Conservation (phyloP, 2,113 vertebrate species). For the Cranoglanis bouderius region DNA sequence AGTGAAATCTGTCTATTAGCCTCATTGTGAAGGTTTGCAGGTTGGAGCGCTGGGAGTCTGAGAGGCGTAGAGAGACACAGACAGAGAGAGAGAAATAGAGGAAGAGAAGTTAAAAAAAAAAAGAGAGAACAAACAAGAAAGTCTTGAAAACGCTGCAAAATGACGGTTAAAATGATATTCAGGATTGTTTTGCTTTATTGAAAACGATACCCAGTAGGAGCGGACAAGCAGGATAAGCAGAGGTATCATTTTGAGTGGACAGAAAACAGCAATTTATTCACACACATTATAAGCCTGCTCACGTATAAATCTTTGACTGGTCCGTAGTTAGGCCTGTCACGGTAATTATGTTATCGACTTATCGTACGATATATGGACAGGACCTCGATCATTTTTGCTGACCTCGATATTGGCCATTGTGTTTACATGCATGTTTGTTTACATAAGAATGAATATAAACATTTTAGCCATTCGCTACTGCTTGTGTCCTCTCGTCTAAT, state of each 20-base stretch:
- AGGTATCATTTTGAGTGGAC: neutral
- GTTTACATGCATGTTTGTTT: no score
- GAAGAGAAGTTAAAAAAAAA: neutral
- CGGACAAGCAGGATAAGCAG: neutral
- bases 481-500: no score
- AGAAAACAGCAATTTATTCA: neutral
- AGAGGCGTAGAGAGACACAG: conserved; percentile 52
- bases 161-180: neutral
- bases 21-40: conserved; percentile 91
- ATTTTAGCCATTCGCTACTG: no score
- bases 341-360: no score
- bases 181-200: neutral
- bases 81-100: neutral
- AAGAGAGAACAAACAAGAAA: conserved; percentile 50
- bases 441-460: no score
- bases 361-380: no score
- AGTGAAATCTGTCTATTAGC: conserved; percentile 91
- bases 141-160: neutral
- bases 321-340: neutral
- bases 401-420: no score
- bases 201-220: neutral
- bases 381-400: no score
- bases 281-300: neutral
- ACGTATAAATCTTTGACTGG: neutral
- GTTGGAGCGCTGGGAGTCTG: conserved; percentile 90